Conservation (phyloP, 2,888 invertebrate genomes). For the Tetrapedia diversipes region DNA sequence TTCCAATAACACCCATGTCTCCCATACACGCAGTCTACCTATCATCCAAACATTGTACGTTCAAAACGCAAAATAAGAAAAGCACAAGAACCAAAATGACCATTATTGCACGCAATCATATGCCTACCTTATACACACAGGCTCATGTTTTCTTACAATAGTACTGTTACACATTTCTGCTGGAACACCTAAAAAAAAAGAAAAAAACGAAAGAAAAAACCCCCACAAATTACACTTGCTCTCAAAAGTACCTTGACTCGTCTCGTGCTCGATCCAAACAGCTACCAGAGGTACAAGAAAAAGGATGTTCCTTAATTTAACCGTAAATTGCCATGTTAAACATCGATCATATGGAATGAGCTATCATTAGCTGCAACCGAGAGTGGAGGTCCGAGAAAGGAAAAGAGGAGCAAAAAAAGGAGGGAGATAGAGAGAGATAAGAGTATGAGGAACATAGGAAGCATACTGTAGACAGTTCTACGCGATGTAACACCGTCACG, state of each 20-base stretch:
- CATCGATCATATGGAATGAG: not conserved
- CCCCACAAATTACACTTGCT: not conserved
- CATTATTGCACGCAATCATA: not conserved
- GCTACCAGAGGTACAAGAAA: not conserved
- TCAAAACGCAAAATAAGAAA: not conserved
- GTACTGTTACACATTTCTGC: conserved; percentile 4
- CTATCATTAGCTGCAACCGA: not conserved
- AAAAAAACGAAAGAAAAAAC: too few species aligned
- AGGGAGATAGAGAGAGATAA: too few species aligned
- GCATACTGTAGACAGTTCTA: conserved; percentile 33
- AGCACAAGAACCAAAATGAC: not conserved
- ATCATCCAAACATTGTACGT: too few species aligned
- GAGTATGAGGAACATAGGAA: conserved; percentile 14
- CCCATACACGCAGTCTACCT: too few species aligned
- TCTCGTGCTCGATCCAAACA: not conserved
- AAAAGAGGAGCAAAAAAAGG: not conserved
- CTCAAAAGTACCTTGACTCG: not conserved
- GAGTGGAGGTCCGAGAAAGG: not conserved
- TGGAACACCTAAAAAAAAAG: too few species aligned
- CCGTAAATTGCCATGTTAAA: conserved; percentile 2
- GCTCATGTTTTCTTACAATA: not conserved
- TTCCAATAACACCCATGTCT: too few species aligned
- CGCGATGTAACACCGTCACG: conserved; percentile 40
- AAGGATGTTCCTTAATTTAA: not conserved
- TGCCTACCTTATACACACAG: not conserved